Percentiles rank a stretch among this genome's conserved stretches.
Conservation (phyloP, 2,888 invertebrate genomes). For the Aethes cnicana region DNA sequence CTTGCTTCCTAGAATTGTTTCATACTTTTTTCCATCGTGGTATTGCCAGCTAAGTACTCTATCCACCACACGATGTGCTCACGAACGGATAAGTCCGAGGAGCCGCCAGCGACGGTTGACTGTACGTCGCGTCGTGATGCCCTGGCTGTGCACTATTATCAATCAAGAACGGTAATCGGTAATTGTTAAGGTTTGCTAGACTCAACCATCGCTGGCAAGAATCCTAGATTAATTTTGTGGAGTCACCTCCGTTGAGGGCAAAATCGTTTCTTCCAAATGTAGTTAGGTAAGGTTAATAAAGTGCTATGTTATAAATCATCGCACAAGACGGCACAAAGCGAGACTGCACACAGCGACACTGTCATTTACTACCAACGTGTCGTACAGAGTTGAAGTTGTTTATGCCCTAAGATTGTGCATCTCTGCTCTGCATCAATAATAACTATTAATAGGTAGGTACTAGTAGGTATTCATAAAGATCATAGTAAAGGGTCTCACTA, state of each 20-base stretch:
- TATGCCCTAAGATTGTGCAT: too few species aligned
- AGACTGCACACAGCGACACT: neutral
- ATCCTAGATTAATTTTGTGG: conserved; percentile 24
- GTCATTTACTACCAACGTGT: conserved; percentile 7
- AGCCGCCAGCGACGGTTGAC: conserved; percentile 15
- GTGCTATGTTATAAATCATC: neutral
- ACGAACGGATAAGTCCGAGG: neutral
- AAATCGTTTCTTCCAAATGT: conserved; percentile 29
- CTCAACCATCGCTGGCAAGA: conserved; percentile 19
- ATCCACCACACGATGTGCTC: too few species aligned
- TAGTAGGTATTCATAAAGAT: too few species aligned
- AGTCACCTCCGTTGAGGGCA: conserved; percentile 12
- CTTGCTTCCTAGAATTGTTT: too few species aligned
- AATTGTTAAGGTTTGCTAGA: conserved; percentile 10
- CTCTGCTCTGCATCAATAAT: too few species aligned
- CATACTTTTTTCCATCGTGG: too few species aligned
- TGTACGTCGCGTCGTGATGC: conserved; percentile 17
- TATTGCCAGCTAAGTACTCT: too few species aligned
- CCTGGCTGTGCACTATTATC: conserved; percentile 21
- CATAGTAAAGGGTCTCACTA: too few species aligned
- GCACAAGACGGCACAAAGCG: conserved; percentile 10
- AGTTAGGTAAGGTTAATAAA: conserved; percentile 12
- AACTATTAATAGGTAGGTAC: too few species aligned
- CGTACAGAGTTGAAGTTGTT: too few species aligned
- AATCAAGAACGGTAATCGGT: conserved; percentile 17